These are phyloP conservation scores for Pomatorhinus ruficollis DNA, from an alignment of 2,113 vertebrate genomes.

Conservation along the genomic window DNA sequence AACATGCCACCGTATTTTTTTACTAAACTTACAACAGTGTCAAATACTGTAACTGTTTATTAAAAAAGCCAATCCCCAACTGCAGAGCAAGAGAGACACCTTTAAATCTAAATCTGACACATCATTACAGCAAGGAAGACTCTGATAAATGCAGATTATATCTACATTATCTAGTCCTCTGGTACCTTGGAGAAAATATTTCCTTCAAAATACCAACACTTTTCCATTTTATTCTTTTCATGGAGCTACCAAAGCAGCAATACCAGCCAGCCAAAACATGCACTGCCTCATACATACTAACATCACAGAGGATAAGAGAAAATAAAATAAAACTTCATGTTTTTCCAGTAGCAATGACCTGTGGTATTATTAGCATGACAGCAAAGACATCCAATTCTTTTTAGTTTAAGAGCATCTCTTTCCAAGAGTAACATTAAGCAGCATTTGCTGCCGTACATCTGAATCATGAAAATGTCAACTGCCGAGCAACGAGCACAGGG, in stretches of 20 bases:
- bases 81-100: neutral
- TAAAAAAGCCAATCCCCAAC: neutral
- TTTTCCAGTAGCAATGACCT: neutral
- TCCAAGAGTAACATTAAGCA: neutral
- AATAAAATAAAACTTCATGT: neutral
- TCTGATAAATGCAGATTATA: neutral
- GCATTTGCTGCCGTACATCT: neutral
- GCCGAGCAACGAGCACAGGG: neutral
- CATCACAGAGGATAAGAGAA: neutral
- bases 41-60: neutral
- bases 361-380: neutral
- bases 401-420: slow-evolving; percentile 13
- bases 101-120: neutral
- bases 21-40: neutral
- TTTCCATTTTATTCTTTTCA: neutral
- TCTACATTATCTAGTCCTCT: neutral
- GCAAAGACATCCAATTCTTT: slow-evolving; percentile 18
- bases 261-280: neutral
- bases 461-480: neutral
- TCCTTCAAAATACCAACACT: neutral
- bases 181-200: neutral
- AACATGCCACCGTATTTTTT: neutral
- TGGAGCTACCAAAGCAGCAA: neutral
- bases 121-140: neutral
- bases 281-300: neutral